Conservation (phyloP, 2,888 invertebrate species). For the Sphaerophoria taeniata region DNA sequence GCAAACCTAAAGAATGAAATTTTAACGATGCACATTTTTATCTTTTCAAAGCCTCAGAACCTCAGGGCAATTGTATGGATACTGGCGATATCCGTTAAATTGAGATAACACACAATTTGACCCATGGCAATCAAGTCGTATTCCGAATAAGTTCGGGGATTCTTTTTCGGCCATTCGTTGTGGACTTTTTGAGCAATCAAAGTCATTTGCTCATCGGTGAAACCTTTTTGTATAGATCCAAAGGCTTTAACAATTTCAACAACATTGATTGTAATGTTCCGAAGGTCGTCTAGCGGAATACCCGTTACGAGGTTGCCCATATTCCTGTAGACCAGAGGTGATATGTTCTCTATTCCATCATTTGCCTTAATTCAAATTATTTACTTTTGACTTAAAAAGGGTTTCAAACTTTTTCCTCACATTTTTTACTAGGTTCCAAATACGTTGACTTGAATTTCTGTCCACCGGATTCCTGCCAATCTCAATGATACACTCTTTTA, state of each 20-base stretch:
- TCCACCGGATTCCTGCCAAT: conserved; percentile 75
- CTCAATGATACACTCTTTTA: conserved; percentile 75
- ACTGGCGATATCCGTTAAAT: conserved; percentile 83
- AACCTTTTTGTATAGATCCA: conserved; percentile 82
- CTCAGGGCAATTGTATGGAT: conserved; percentile 84
- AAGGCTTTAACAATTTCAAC: conserved; percentile 85
- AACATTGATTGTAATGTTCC: conserved; percentile 84
- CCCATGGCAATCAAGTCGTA: conserved; percentile 84
- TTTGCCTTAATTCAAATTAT: conserved; percentile 71
- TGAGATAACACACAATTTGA: conserved; percentile 85
- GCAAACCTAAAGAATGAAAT: conserved; percentile 79
- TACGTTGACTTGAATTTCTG: conserved; percentile 75
- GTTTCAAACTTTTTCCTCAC: conserved; percentile 56
- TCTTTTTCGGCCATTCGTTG: conserved; percentile 84
- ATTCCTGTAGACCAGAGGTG: conserved; percentile 74
- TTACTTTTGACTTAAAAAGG: background rate
- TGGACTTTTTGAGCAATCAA: conserved; percentile 84
- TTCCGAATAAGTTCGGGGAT: conserved; percentile 84
- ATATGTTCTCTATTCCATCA: conserved; percentile 76
- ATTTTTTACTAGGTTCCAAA: conserved; percentile 77
- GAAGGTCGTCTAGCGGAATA: conserved; percentile 83
- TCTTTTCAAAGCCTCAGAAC: conserved; percentile 59
- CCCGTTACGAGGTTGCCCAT: conserved; percentile 79
- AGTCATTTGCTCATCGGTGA: conserved; percentile 79
- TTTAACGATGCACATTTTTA: background rate